A percentile compares a stretch with the other conserved stretches of the same genome.
Evolutionary conservation across 2,888 invertebrate species (phyloP).

Genomic region (Thalpophila matura): DNA sequence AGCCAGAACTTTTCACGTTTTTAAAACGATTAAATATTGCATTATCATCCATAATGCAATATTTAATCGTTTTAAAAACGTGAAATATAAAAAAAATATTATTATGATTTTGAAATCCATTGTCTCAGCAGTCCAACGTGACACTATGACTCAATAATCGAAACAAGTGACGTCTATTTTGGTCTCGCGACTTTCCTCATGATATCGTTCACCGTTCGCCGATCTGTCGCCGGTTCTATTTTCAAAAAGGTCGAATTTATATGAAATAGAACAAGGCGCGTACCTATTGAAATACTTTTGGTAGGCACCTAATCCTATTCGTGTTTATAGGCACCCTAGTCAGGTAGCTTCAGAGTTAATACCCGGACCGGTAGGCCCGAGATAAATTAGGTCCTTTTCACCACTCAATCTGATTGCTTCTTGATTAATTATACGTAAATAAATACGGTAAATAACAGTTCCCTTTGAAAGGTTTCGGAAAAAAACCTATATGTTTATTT

Average conservation of each 20-base stretch:
- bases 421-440: slow-evolving; percentile 19
- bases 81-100: background rate
- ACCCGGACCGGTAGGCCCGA: background rate
- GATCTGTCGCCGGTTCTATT: slow-evolving; percentile 28
- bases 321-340: background rate
- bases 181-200: background rate
- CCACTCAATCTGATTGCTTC: slow-evolving; percentile 12
- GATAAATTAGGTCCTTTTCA: background rate
- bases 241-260: slow-evolving; percentile 29
- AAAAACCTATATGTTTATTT: background rate
- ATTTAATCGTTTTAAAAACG: too few species aligned
- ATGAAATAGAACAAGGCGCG: slow-evolving; percentile 10
- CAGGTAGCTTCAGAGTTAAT: background rate
- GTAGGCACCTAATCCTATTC: too few species aligned
- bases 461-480: slow-evolving; percentile 7
- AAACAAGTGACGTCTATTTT: slow-evolving; percentile 20
- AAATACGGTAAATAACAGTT: slow-evolving; percentile 12
- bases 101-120: too few species aligned
- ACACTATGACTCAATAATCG: background rate
- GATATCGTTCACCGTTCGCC: slow-evolving; percentile 5
- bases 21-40: too few species aligned
- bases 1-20: too few species aligned
- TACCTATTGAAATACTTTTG: background rate
- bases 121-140: background rate
- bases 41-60: too few species aligned